Conservation (phyloP, 2,113 vertebrate genomes). For the Malurus melanocephalus region DNA sequence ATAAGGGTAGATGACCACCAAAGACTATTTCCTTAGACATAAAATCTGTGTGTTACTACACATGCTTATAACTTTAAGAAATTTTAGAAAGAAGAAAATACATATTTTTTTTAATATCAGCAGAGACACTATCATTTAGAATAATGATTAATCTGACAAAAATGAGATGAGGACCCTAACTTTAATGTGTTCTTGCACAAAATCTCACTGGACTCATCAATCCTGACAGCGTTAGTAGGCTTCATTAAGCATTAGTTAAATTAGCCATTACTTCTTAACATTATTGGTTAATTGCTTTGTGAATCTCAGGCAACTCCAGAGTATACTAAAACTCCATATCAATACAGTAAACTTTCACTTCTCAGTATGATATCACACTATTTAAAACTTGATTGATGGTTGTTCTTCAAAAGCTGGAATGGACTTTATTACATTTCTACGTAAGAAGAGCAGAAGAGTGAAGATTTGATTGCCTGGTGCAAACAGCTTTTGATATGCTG, state of each 20-base stretch:
- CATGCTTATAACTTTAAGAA: background rate
- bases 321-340: constrained; percentile 56
- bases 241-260: constrained; percentile 76
- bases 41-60: background rate
- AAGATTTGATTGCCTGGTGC: background rate
- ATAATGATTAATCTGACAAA: constrained; percentile 53
- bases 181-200: constrained; percentile 58
- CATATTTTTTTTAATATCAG: background rate
- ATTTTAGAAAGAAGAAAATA: background rate
- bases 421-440: background rate
- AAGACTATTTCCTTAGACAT: background rate
- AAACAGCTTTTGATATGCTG: background rate
- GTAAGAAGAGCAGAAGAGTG: background rate
- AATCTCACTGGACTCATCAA: constrained; percentile 67
- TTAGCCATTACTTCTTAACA: constrained; percentile 74
- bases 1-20: background rate
- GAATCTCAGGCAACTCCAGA: constrained; percentile 62
- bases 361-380: background rate
- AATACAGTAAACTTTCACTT: constrained; percentile 32
- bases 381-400: constrained; percentile 17
- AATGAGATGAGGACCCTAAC: constrained; percentile 44
- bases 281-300: constrained; percentile 75
- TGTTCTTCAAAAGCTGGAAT: background rate
- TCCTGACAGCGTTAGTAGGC: constrained; percentile 63
- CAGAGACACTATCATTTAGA: background rate